Evolutionary conservation across 2,113 vertebrate species (phyloP), one percentile per base, ranked within the genome.

Genomic region (Crotalus viridis): DNA sequence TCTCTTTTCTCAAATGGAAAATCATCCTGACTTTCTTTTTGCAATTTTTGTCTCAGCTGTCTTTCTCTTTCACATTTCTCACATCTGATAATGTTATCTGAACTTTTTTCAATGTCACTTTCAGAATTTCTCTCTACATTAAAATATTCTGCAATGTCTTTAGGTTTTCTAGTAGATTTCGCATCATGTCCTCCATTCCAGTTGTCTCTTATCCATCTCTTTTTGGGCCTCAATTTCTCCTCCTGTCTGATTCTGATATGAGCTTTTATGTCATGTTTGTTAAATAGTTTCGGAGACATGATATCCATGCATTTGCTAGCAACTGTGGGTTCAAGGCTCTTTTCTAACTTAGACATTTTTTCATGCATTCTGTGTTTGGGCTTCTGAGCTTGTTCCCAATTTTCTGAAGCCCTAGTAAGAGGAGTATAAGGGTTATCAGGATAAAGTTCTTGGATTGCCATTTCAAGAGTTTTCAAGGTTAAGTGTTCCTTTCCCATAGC

Each of bases 371-470:
- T 97, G 93, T 94, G 96, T 85, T 95, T 96, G 90, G 97, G 97
- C 87, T 97, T 97, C 54, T 98, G 98, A 64, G 98, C 98, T 57
- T 98, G 98, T 91, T 98, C 97, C 97, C 97, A 98, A 55, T 97
- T 97, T n/a, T 95, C 97, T 85, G 98, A 97, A 21, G 97, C 93
- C 28, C 96, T 93, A 0, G 96, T 95, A 28, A 96, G 92, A 22
- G 87, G 87, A 92, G 97, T 98, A 48, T 97, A 97, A 13, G 97
- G 97, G 94, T 96, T 98, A 52, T 97, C 97, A 81, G 98, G 98
- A 93, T 98, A 99, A 90, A 99, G 97, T 93, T 99, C 99, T 92
- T 99, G 98, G 56, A 99, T 94, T 10, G 98, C 98, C 51, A 98
- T 95, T 96, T 98, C 98, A 74, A 99, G 96, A 85, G 96, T 97